Evolutionary conservation across 35 echinoderm and acorn worm genomes (phyloP).

Genomic region (Strongylocentrotus purpuratus): DNA sequence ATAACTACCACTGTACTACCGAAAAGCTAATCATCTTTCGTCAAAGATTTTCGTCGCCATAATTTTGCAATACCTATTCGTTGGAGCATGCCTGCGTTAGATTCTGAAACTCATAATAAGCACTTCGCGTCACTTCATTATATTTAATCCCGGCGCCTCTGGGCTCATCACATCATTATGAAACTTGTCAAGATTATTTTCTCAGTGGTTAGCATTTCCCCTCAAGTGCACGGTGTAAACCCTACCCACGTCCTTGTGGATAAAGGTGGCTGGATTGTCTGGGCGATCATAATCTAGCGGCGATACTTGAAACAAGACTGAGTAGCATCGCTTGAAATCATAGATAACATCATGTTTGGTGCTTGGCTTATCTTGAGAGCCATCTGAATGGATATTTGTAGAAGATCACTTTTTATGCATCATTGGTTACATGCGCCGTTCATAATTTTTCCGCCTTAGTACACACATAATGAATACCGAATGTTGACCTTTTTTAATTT

Average conservation of each 20-base stretch:
- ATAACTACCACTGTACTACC: no score
- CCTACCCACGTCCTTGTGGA: background rate
- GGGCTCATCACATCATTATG: background rate
- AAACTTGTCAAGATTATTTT: slow-evolving; percentile 19
- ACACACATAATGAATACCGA: no score
- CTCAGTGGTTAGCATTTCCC: background rate
- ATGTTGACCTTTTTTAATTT: no score
- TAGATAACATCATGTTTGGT: background rate
- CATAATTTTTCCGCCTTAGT: no score
- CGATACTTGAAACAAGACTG: background rate
- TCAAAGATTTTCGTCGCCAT: background rate
- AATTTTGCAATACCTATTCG: background rate
- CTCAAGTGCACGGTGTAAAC: background rate
- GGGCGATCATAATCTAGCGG: background rate
- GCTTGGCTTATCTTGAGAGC: background rate
- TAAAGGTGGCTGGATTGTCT: background rate
- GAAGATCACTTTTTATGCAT: background rate
- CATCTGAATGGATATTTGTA: background rate
- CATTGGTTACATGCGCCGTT: no score
- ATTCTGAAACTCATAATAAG: background rate
- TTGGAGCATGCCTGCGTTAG: background rate
- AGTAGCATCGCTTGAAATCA: background rate
- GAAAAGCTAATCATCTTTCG: no score
- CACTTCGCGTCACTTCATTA: background rate
- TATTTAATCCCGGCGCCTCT: background rate